phyloP scores from a whole-genome alignment of 2,113 vertebrate species.

The Eudorcas thomsonii region DNA sequence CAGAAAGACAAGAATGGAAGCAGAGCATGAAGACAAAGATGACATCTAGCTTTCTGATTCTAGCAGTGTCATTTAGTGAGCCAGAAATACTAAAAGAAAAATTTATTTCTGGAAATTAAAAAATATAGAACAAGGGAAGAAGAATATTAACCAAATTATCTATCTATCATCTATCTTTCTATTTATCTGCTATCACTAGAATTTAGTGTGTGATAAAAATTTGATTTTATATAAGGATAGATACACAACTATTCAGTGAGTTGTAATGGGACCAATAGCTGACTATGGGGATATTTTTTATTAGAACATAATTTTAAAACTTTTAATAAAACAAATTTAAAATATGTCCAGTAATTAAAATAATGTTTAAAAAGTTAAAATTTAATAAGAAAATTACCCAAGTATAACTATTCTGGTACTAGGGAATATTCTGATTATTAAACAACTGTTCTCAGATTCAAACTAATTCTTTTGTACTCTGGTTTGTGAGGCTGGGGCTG shows the following conservation, averaged over 20 bases:
- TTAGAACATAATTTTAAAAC: neutral
- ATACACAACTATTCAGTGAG: neutral
- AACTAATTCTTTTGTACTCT: neutral
- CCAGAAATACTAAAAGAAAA: neutral
- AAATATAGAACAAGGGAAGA: neutral
- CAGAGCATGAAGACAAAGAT: neutral
- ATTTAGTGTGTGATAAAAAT: neutral
- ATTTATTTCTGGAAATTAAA: neutral
- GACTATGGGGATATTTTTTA: neutral
- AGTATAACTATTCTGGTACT: neutral
- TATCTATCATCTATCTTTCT: neutral
- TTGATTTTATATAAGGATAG: neutral
- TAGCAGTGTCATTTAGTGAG: neutral
- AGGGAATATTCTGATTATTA: neutral
- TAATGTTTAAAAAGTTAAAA: neutral
- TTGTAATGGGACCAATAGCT: neutral
- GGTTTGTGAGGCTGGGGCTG: neutral
- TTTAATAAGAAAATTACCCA: neutral
- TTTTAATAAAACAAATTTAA: neutral
- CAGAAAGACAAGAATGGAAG: neutral
- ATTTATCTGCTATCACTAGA: neutral
- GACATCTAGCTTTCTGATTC: neutral
- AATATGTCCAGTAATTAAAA: neutral
- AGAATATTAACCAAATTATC: neutral
- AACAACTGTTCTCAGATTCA: neutral